phyloP scores from a whole-genome alignment of 35 echinoderm and acorn worm species.

The Strongylocentrotus purpuratus region DNA sequence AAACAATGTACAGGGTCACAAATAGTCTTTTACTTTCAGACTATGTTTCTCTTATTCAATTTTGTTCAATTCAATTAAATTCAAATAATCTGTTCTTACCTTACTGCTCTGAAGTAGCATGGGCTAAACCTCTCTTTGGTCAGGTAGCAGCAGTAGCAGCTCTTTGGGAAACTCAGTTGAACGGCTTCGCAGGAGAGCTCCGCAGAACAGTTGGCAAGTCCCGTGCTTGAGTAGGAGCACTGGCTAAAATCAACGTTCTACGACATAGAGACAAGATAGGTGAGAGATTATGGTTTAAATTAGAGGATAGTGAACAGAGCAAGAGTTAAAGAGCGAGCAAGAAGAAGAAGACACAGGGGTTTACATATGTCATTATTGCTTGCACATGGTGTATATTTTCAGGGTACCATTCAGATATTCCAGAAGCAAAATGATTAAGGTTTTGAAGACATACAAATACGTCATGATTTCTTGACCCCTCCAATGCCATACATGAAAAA shows the following conservation, averaged over 20 bases:
- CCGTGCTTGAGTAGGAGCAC: constrained; percentile 55
- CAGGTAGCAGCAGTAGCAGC: constrained; percentile 65
- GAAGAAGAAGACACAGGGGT: not conserved
- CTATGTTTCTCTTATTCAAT: not conserved
- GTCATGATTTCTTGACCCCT: too few species aligned
- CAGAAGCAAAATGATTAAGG: too few species aligned
- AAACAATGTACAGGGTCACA: too few species aligned
- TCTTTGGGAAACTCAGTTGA: constrained; percentile 50
- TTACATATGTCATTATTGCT: not conserved
- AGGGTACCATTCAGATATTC: too few species aligned
- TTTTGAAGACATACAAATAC: too few species aligned
- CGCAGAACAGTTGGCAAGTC: constrained; percentile 48
- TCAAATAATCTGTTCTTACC: not conserved
- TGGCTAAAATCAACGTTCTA: constrained; percentile 51
- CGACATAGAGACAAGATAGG: not conserved
- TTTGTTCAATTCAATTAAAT: not conserved
- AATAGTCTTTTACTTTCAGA: too few species aligned
- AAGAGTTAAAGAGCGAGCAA: too few species aligned
- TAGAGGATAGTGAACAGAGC: not conserved
- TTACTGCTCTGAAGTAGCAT: constrained; percentile 60
- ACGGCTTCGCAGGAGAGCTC: constrained; percentile 11
- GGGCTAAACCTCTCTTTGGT: constrained; percentile 46
- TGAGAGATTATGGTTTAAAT: not conserved
- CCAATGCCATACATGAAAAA: too few species aligned
- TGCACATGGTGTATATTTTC: not conserved